These are phyloP conservation scores for Eristalinus sepulchralis DNA, from an alignment of 2,888 invertebrate species.

Conservation along the genomic window DNA sequence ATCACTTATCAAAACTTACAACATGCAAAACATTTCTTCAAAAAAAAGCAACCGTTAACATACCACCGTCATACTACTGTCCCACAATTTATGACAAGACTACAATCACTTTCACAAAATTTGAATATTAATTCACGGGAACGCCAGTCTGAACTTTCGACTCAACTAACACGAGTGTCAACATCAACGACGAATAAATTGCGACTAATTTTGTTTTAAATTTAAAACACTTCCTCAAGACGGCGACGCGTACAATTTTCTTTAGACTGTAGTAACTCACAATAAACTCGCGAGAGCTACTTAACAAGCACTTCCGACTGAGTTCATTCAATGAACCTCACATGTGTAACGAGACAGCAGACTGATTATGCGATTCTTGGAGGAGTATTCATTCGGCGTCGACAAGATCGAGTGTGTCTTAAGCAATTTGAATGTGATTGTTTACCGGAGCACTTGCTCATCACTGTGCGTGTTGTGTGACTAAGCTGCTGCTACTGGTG, in stretches of 20 bases:
- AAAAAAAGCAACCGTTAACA: neutral
- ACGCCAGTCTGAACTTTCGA: neutral
- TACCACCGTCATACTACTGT: neutral
- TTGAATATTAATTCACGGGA: neutral
- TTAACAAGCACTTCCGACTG: conserved; percentile 64
- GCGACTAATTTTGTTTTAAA: neutral
- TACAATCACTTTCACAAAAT: neutral
- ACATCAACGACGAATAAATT: neutral
- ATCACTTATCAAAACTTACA: too few species aligned
- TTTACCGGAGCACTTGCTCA: neutral
- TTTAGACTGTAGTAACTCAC: neutral
- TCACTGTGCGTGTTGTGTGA: neutral
- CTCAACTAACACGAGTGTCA: neutral
- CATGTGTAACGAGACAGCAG: neutral
- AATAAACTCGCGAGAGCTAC: conserved; percentile 2
- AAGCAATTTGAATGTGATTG: neutral
- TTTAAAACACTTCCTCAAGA: neutral
- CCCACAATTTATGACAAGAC: neutral
- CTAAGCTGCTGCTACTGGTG: neutral
- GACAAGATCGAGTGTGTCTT: conserved; percentile 46
- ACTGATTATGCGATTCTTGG: conserved; percentile 11
- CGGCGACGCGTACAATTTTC: neutral
- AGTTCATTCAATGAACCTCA: conserved; percentile 50
- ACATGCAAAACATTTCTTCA: too few species aligned
- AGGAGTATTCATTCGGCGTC: conserved; percentile 26